Evolutionary conservation across 2,797 vertebrate genomes (phyloP).

Genomic region (Catamblyrhynchus diadema): DNA sequence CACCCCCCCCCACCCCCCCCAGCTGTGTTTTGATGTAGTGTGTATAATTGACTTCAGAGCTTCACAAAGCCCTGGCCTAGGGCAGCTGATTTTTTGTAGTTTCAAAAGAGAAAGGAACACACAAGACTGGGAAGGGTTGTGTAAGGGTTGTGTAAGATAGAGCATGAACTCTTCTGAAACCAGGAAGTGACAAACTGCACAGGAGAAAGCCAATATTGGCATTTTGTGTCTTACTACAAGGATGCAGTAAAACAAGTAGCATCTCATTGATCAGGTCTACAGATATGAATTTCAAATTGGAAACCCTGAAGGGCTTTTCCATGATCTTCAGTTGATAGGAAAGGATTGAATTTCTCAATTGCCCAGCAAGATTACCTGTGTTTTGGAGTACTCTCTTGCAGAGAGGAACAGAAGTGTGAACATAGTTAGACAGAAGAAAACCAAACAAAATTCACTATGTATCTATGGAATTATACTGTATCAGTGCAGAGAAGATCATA

Average conservation of each 20-base stretch:
- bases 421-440: neutral
- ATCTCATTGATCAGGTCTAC: neutral
- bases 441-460: neutral
- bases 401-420: neutral
- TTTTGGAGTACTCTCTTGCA: neutral
- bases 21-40: neutral
- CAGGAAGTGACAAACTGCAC: neutral
- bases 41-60: neutral
- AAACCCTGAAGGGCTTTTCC: neutral
- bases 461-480: neutral
- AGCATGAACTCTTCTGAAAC: neutral
- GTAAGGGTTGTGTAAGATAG: neutral
- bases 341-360: neutral
- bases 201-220: neutral
- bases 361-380: neutral
- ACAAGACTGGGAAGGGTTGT: neutral
- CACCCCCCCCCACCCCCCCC: neutral
- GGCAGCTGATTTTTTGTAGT: neutral
- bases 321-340: neutral
- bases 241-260: neutral
- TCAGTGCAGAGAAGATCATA: neutral
- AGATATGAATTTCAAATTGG: neutral
- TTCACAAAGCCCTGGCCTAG: neutral
- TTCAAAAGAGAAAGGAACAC: neutral
- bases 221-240: neutral